A percentile compares a stretch with the other conserved stretches of the same genome.
Evolutionary conservation across 2,888 invertebrate genomes (phyloP).

Genomic region (Trachelus troglodyta): DNA sequence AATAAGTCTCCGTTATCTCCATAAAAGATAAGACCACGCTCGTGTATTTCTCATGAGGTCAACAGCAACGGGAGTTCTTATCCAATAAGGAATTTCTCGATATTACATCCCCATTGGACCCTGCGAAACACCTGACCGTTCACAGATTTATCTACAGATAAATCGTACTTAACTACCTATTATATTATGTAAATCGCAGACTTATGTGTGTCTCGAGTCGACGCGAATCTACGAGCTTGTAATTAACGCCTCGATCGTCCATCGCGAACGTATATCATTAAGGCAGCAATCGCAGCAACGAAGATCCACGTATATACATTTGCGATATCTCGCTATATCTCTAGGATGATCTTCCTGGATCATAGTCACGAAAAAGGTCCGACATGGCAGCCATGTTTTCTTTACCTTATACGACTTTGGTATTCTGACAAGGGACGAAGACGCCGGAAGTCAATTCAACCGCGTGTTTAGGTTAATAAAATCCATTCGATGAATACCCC

Average conservation of each 20-base stretch:
- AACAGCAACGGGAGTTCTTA: background rate
- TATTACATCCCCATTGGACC: background rate
- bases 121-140: background rate
- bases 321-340: background rate
- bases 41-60: background rate
- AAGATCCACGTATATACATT: background rate
- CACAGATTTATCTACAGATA: background rate
- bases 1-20: background rate
- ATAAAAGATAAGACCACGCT: background rate
- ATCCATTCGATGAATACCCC: background rate
- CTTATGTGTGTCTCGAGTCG: background rate
- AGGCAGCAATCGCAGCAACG: background rate
- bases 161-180: background rate
- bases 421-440: background rate
- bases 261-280: background rate
- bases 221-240: background rate
- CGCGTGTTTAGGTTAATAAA: background rate
- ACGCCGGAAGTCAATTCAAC: background rate
- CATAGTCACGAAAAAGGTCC: background rate
- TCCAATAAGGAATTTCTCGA: background rate
- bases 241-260: background rate
- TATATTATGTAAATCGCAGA: background rate
- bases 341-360: background rate
- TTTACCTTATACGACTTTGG: background rate
- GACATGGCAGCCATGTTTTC: background rate